phyloP scores from a whole-genome alignment of 2,797 vertebrate species.

The Sebastes alutus region DNA sequence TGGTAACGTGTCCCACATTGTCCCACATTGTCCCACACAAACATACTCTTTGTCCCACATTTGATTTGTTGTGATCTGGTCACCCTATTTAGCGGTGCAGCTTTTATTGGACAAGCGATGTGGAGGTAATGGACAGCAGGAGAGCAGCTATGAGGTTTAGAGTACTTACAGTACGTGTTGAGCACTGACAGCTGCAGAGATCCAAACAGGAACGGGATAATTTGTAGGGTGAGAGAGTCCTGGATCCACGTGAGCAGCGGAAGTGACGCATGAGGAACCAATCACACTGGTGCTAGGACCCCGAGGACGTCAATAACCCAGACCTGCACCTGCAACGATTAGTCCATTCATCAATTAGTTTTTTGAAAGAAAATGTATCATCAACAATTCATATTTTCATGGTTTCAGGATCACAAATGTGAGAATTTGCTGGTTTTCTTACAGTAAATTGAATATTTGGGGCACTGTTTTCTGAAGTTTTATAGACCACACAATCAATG shows the following conservation, averaged over 20 bases:
- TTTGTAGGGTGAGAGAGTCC: not conserved
- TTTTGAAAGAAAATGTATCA: not conserved
- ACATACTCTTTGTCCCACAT: no score
- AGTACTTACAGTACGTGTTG: not conserved
- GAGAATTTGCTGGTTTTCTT: not conserved
- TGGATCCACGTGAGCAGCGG: not conserved
- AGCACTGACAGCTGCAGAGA: not conserved
- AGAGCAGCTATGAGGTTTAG: not conserved
- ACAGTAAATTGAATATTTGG: not conserved
- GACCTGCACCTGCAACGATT: not conserved
- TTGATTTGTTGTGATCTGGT: no score
- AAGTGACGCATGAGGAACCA: not conserved
- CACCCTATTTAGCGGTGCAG: not conserved
- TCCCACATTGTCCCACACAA: no score
- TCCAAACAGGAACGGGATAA: not conserved
- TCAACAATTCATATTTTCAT: no score
- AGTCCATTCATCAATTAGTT: not conserved
- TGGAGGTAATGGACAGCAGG: not conserved
- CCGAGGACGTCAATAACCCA: not conserved
- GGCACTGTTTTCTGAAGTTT: not conserved
- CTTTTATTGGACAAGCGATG: not conserved
- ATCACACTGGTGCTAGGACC: not conserved
- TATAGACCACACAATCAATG: not conserved
- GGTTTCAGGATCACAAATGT: not conserved
- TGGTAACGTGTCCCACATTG: no score